Evolutionary conservation across 2,888 invertebrate species (phyloP).

Genomic region (Sarcophaga rosellei): DNA sequence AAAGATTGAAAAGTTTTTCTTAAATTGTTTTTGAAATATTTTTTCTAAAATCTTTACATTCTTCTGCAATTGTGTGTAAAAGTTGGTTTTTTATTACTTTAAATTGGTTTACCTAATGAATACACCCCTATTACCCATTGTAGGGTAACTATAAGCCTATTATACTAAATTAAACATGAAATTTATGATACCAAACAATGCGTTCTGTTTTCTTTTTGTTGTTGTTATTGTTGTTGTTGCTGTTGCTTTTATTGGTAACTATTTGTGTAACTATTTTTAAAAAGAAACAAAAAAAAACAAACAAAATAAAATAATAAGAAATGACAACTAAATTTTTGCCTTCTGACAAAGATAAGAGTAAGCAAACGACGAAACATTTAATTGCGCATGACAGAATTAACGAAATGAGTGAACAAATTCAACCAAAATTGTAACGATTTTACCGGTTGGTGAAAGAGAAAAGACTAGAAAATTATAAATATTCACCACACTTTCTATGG

Average conservation of each 20-base stretch:
- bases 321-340: slow-evolving; percentile 38
- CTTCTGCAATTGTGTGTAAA: too few species aligned
- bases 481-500: slow-evolving; percentile 45
- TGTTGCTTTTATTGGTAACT: slow-evolving; percentile 7
- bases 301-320: neutral
- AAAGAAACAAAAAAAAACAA: neutral
- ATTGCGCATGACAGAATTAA: slow-evolving; percentile 58
- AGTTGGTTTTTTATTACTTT: too few species aligned
- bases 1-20: too few species aligned
- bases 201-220: slow-evolving; percentile 8
- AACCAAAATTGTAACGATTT: slow-evolving; percentile 54
- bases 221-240: neutral
- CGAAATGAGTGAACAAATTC: slow-evolving; percentile 22
- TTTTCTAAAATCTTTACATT: too few species aligned
- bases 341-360: slow-evolving; percentile 18
- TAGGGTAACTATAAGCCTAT: slow-evolving; percentile 29
- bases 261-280: neutral
- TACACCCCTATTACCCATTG: neutral
- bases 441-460: slow-evolving; percentile 39
- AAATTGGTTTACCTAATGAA: neutral
- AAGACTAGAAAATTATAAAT: neutral
- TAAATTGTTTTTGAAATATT: too few species aligned
- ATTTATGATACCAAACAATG: slow-evolving; percentile 45
- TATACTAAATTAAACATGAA: slow-evolving; percentile 20
- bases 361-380: slow-evolving; percentile 1